phyloP scores from a whole-genome alignment of 2,113 vertebrate species.

The Pseudonaja textilis region DNA sequence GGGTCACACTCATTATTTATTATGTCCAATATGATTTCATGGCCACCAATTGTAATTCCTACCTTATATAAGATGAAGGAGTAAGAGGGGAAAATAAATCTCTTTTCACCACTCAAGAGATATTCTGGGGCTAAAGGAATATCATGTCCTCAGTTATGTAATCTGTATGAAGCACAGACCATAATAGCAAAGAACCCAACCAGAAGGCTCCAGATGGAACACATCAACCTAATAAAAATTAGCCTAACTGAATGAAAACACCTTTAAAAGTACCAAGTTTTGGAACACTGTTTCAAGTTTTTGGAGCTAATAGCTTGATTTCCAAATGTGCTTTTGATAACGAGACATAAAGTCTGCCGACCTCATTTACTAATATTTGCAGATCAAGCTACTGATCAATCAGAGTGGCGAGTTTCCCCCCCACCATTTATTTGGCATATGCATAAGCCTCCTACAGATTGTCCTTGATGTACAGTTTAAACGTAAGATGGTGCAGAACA shows the following conservation, averaged over 20 bases:
- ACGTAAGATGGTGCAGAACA: background rate
- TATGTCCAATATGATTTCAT: background rate
- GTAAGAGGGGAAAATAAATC: background rate
- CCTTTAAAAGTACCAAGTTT: background rate
- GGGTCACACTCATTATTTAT: background rate
- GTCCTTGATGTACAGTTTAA: background rate
- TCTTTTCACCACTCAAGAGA: background rate
- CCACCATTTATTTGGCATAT: background rate
- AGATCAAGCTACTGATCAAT: background rate
- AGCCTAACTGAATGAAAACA: background rate
- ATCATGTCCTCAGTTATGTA: background rate
- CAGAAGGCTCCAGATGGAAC: background rate
- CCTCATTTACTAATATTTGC: background rate
- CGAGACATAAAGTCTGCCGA: background rate
- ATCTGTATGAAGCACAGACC: background rate
- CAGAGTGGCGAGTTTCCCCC: background rate
- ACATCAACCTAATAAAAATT: background rate
- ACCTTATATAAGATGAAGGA: background rate
- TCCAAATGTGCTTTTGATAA: background rate
- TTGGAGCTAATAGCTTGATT: background rate
- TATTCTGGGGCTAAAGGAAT: background rate
- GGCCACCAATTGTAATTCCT: background rate
- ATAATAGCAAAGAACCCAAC: no score
- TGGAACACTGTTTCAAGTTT: background rate
- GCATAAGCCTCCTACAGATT: background rate